Base-by-base conservation (phyloP, 2,888 invertebrate genomes). In the Andricus curvator region DNA sequence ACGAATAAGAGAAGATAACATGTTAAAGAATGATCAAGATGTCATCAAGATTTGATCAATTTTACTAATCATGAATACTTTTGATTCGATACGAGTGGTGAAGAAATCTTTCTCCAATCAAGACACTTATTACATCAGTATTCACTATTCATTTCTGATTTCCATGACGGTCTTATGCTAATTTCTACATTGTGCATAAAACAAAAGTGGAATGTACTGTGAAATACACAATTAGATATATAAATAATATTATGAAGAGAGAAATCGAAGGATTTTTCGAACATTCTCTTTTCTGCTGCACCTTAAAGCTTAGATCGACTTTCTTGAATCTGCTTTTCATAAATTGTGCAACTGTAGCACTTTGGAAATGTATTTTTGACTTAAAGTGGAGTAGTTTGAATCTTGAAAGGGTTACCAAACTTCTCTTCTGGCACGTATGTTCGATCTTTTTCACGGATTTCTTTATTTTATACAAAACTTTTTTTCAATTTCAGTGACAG, bases 401-500 rank as follows among this genome's bases (percentile, higher is more conserved):
- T 41, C 41, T 41, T 11, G 41, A 41, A 41, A 41, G 13, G 41
- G 41, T 41, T 13, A 13, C 41, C 9, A 11, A 11, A 41, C 11
- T 41, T 41, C 2, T 20, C 51, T 51, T 51, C n/a, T n/a, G 4
- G 22, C 22, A 4, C 13, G 13, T 22, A 48, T 17, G 48, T 48
- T 5, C 5, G 4, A 5, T 17, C 17, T 17, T 17, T 48, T 17
- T 17, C 48, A 48, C 17, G 5, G 1, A 48, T 48, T 17, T 48
- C 48, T 17, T 48, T 5, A 48, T 60, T 60, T 13, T 22, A 22
- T 17, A 20, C 15, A 37, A 22, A 67, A 51, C 65, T 41, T 80
- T 78, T 64, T 20, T 22, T 64, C 41, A 17, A 70, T 85, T 85
- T 22, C 85, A 91, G 91, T 85, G n/a, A 84, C 85, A 22, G 88